Percentiles rank a stretch among this genome's conserved stretches.
These are phyloP conservation scores for Coptotermes formosanus DNA, from an alignment of 1,140 invertebrate species.

Conservation along the genomic window DNA sequence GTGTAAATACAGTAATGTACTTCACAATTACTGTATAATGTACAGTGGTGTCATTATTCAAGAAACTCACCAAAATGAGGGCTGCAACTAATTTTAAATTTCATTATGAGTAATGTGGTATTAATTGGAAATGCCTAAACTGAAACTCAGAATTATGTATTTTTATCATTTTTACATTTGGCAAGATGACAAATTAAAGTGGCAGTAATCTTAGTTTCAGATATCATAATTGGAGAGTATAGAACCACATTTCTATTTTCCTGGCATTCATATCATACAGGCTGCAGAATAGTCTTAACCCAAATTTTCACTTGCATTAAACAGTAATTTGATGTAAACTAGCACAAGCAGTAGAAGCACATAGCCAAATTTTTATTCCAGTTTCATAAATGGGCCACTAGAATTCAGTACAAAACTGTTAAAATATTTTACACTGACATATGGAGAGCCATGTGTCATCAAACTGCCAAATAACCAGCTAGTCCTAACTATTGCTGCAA, in stretches of 20 bases:
- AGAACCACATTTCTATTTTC: neutral
- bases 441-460: neutral
- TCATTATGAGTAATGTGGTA: no score
- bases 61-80: no score
- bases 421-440: neutral
- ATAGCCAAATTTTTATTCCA: neutral
- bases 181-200: no score
- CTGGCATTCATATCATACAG: neutral
- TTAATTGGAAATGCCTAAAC: no score
- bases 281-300: neutral
- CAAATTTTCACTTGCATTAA: neutral
- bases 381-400: neutral
- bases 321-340: neutral
- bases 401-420: neutral
- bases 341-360: neutral
- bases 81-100: no score
- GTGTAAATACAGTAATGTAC: no score
- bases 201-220: no score
- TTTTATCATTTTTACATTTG: no score
- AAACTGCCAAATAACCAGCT: neutral
- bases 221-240: neutral
- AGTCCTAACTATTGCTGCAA: neutral
- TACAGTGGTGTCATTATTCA: no score
- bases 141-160: no score
- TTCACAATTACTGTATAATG: no score